These are phyloP conservation scores for Spea bombifrons DNA, from an alignment of 2,113 vertebrate genomes.

Conservation along the genomic window DNA sequence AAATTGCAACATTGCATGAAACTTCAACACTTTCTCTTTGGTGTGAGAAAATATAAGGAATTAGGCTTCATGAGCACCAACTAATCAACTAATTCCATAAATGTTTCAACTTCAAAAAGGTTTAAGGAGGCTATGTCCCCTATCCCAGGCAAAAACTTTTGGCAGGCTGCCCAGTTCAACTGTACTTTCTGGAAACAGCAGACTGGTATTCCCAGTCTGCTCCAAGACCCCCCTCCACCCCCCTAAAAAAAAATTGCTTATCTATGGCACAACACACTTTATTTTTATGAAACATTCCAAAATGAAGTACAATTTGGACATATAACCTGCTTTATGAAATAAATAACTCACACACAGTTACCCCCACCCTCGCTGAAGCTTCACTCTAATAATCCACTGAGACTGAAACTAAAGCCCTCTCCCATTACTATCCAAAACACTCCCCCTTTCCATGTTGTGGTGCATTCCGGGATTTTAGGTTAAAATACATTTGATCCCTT, in stretches of 20 bases:
- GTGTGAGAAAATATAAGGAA: neutral
- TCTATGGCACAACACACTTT: neutral
- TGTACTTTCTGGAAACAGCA: neutral
- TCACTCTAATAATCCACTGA: slow-evolving; percentile 1
- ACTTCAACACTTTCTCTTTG: neutral
- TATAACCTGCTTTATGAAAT: neutral
- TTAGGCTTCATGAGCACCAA: neutral
- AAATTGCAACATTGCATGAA: neutral
- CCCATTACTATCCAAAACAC: slow-evolving; percentile 20
- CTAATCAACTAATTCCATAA: neutral
- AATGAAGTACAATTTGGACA: neutral
- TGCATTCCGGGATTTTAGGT: slow-evolving; percentile 24
- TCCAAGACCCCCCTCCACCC: too few relatives aligned
- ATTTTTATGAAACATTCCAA: neutral
- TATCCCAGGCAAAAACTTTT: neutral
- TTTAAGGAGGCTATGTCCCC: neutral
- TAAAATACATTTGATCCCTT: slow-evolving; percentile 36
- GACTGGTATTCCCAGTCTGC: too few relatives aligned
- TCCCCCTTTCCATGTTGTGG: slow-evolving; percentile 11
- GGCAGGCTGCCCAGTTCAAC: slow-evolving; percentile 9
- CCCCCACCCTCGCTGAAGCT: slow-evolving; percentile 1
- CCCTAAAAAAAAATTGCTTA: neutral
- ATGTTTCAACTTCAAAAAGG: neutral
- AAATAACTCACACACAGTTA: neutral
- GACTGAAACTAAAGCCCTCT: slow-evolving; percentile 1